Conservation (phyloP, 2,113 vertebrate genomes). For the Amazona guildingii region DNA sequence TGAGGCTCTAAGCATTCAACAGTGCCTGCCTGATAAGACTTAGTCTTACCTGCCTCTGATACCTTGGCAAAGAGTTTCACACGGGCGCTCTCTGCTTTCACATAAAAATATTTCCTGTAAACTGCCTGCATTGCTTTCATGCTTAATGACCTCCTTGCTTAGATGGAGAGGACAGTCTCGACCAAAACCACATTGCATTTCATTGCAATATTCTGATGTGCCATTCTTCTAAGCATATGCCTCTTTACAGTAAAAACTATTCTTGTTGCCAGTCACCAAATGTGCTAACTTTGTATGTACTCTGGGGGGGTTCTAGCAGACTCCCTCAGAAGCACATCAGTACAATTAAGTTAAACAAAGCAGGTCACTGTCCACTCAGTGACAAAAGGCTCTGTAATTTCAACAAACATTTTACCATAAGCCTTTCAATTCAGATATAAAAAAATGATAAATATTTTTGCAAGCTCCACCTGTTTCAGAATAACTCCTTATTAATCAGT, state of each 20-base stretch:
- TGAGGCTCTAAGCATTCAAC: neutral
- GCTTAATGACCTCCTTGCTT: neutral
- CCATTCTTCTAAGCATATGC: neutral
- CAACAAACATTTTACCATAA: neutral
- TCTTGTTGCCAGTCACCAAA: neutral
- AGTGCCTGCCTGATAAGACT: neutral
- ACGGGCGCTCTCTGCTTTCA: neutral
- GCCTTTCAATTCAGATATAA: neutral
- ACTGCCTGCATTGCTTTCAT: neutral
- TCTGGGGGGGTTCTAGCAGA: neutral
- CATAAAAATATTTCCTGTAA: neutral
- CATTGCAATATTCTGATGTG: neutral
- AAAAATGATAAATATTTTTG: neutral
- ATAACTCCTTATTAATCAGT: neutral
- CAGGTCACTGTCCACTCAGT: neutral
- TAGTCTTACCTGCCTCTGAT: neutral
- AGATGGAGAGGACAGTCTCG: neutral
- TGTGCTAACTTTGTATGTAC: neutral
- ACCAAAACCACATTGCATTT: neutral
- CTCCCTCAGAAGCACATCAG: slow-evolving; percentile 2
- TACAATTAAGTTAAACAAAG: neutral
- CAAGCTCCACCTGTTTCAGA: neutral
- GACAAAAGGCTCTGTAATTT: neutral
- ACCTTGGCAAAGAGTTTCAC: neutral
- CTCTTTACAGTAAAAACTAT: neutral